A percentile compares a stretch with the other conserved stretches of the same genome.
Evolutionary conservation across 2,113 vertebrate genomes (phyloP).

Genomic region (Cynopterus brachyotis): DNA sequence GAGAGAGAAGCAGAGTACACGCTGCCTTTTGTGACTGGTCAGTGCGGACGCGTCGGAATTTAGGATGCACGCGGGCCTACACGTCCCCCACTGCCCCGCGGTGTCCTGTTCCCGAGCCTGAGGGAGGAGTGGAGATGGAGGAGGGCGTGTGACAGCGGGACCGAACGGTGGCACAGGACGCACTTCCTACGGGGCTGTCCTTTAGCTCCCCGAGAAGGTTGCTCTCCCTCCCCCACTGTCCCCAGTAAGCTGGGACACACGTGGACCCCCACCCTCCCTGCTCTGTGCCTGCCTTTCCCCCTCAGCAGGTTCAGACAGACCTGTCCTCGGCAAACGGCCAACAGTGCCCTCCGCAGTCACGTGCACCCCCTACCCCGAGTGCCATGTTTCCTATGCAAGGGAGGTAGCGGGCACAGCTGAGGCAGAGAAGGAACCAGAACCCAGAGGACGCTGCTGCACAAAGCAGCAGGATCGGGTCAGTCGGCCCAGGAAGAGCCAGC

Average conservation of each 20-base stretch:
- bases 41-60: background rate
- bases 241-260: rapidly evolving
- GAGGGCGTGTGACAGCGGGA: background rate
- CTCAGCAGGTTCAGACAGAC: background rate
- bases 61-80: no score
- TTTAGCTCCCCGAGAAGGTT: no score
- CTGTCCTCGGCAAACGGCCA: background rate
- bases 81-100: background rate
- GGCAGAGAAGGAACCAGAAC: background rate
- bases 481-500: background rate
- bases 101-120: background rate
- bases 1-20: background rate
- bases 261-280: background rate
- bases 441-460: background rate
- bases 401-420: background rate
- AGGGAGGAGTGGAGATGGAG: background rate
- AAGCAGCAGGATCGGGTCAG: background rate
- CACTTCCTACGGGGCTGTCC: rapidly evolving
- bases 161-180: background rate
- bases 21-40: background rate
- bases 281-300: background rate
- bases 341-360: background rate
- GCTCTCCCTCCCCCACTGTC: no score
- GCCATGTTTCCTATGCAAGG: no score
- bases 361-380: background rate